Percentiles rank a stretch among this genome's conserved stretches.
phyloP scores from a whole-genome alignment of 1,140 invertebrate species.

The Panagrolaimus sp. region DNA sequence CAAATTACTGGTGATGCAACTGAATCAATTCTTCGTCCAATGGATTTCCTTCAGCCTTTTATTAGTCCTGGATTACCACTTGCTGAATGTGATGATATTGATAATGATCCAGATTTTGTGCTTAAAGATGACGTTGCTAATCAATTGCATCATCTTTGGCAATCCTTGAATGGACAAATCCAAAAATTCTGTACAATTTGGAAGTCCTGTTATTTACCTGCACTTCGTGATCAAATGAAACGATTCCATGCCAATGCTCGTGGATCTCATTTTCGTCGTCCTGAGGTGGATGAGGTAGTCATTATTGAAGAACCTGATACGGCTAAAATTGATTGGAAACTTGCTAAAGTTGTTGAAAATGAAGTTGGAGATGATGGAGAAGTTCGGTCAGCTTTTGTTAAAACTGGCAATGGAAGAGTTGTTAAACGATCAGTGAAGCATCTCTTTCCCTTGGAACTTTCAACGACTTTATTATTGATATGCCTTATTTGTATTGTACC shows the following conservation, averaged over 20 bases:
- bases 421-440: background rate
- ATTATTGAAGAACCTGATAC: background rate
- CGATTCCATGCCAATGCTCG: background rate
- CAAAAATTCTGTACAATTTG: conserved; percentile 3
- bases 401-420: background rate
- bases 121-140: background rate
- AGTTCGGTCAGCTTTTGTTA: background rate
- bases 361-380: background rate
- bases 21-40: conserved; percentile 16
- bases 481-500: too few relatives aligned
- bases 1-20: background rate
- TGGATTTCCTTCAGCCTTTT: conserved; percentile 19
- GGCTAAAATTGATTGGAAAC: background rate
- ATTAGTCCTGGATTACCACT: background rate
- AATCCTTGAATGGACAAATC: background rate
- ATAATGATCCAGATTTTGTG: background rate
- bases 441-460: background rate
- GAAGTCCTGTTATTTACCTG: background rate
- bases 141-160: background rate
- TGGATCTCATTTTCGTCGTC: background rate
- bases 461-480: background rate
- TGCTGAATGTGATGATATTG: background rate
- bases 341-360: background rate
- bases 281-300: background rate
- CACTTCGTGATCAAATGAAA: conserved; percentile 7